Evolutionary conservation across 2,113 vertebrate species (phyloP).

Genomic region (cat (Felis catus)): DNA sequence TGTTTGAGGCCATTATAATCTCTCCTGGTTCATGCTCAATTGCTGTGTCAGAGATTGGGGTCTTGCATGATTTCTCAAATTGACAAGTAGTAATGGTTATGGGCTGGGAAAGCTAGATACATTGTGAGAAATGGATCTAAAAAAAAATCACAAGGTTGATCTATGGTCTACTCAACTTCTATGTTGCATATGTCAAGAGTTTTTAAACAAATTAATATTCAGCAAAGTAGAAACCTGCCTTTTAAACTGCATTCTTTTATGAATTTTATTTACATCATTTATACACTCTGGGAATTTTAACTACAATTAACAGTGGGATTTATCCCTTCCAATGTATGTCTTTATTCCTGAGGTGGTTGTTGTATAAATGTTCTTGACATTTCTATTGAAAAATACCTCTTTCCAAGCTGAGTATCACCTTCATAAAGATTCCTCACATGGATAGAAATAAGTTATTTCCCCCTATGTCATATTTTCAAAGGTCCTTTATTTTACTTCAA

Average conservation of each 20-base stretch:
- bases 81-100: conserved; percentile 26
- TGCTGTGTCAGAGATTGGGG: conserved; percentile 9
- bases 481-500: neutral
- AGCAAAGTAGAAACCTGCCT: neutral
- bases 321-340: neutral
- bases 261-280: neutral
- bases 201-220: neutral
- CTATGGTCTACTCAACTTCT: neutral
- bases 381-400: conserved; percentile 40
- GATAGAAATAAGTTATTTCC: conserved; percentile 4
- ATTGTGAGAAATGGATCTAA: neutral
- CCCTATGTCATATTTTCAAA: neutral
- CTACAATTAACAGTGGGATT: neutral
- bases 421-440: neutral
- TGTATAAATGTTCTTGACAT: conserved; percentile 14
- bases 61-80: conserved; percentile 33
- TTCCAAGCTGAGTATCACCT: neutral
- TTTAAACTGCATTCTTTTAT: conserved; percentile 6
- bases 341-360: neutral
- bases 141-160: neutral
- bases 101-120: neutral
- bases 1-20: conserved; percentile 11
- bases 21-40: neutral
- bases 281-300: neutral
- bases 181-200: neutral